Percentiles rank a stretch among this genome's conserved stretches.
These are phyloP conservation scores for Procapra przewalskii DNA, from an alignment of 2,113 vertebrate species.

Conservation along the genomic window DNA sequence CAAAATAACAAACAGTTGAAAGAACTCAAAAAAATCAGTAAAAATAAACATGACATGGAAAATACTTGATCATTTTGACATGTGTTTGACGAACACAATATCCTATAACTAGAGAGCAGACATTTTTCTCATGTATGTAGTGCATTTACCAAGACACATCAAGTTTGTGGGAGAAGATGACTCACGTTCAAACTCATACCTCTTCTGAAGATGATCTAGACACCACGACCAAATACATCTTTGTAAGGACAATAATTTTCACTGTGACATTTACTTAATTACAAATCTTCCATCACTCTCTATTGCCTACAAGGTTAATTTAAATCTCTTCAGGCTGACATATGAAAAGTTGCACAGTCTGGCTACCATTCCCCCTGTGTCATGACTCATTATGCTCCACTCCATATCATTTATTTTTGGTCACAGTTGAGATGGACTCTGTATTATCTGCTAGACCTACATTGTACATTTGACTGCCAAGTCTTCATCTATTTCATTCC, in stretches of 20 bases:
- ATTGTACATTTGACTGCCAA: not conserved
- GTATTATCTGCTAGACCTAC: not conserved
- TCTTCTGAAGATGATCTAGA: not conserved
- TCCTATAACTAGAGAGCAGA: not conserved
- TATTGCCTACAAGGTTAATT: not conserved
- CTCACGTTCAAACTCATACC: not conserved
- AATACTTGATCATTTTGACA: not conserved
- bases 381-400: not conserved
- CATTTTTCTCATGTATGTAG: not conserved
- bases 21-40: not conserved
- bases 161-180: not conserved
- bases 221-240: not conserved
- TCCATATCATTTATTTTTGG: not conserved
- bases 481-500: not conserved
- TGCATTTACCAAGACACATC: not conserved
- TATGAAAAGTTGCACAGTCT: not conserved
- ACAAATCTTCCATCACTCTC: not conserved
- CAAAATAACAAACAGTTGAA: not conserved
- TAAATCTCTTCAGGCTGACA: not conserved
- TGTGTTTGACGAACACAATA: not conserved
- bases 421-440: not conserved
- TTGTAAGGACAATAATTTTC: not conserved
- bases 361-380: not conserved
- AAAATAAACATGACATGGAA: not conserved
- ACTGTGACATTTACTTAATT: not conserved